A percentile compares a stretch with the other conserved stretches of the same genome.
Evolutionary conservation across 1,140 invertebrate species (phyloP).

Genomic region (Ostrea denselamellosa): DNA sequence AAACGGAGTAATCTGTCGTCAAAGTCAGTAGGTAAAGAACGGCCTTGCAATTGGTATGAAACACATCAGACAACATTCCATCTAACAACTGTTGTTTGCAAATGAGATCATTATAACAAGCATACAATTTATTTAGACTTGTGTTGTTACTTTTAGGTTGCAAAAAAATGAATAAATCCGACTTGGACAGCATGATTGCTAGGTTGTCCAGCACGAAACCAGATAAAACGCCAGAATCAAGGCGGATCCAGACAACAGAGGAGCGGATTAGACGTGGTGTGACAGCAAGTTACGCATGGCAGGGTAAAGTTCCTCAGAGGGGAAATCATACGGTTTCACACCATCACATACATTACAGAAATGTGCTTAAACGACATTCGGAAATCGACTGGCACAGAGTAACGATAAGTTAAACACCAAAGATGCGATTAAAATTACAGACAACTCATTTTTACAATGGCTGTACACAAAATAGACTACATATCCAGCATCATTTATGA

Average conservation of each 20-base stretch:
- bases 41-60: too few relatives aligned
- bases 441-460: not conserved
- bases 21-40: too few relatives aligned
- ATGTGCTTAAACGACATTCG: not conserved
- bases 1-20: too few relatives aligned
- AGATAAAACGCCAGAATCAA: slow-evolving; percentile 20
- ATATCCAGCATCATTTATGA: too few relatives aligned
- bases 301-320: not conserved
- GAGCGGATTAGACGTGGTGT: slow-evolving; percentile 18
- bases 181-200: slow-evolving; percentile 45
- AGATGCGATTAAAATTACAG: not conserved
- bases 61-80: too few relatives aligned
- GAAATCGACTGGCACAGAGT: not conserved
- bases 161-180: slow-evolving; percentile 33
- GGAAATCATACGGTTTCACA: not conserved
- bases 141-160: not conserved
- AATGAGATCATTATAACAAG: too few relatives aligned
- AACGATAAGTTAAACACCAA: not conserved
- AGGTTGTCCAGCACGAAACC: slow-evolving; percentile 28
- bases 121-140: too few relatives aligned
- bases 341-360: not conserved
- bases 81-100: too few relatives aligned
- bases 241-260: not conserved
- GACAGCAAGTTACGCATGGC: slow-evolving; percentile 39
- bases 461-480: too few relatives aligned